A percentile compares a stretch with the other conserved stretches of the same genome.
phyloP scores from a whole-genome alignment of 2,113 vertebrate species.

The Pionites leucogaster region DNA sequence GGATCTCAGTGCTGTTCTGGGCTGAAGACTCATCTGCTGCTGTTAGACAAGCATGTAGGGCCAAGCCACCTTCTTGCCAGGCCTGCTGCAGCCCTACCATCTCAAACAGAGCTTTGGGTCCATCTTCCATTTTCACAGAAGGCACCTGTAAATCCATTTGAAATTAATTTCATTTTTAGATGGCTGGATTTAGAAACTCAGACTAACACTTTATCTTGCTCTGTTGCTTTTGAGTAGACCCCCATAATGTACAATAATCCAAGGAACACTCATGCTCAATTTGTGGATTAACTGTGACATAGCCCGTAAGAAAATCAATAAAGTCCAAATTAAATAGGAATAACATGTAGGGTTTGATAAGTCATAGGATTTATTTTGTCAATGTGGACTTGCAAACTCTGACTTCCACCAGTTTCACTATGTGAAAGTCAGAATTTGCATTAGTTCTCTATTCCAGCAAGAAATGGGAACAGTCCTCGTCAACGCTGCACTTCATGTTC shows the following conservation, averaged over 20 bases:
- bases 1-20: background rate
- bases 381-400: background rate
- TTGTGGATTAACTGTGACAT: conserved; percentile 11
- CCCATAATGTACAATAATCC: background rate
- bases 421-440: background rate
- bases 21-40: background rate
- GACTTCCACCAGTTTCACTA: background rate
- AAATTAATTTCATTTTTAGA: background rate
- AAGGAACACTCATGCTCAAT: background rate
- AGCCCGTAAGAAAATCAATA: conserved; percentile 17
- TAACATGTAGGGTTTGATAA: background rate
- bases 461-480: background rate
- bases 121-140: background rate
- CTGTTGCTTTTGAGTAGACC: background rate
- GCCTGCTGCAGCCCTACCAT: conserved; percentile 75
- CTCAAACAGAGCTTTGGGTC: conserved; percentile 57
- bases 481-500: background rate
- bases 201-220: background rate
- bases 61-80: conserved; percentile 72
- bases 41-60: conserved; percentile 62
- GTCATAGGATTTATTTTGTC: background rate
- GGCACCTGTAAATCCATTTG: conserved; percentile 26
- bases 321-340: conserved; percentile 20
- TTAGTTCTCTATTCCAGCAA: background rate
- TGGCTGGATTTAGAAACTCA: background rate